A percentile compares a stretch with the other conserved stretches of the same genome.
These are phyloP conservation scores for Drosophila mulleri DNA, from an alignment of 2,888 invertebrate genomes.

Conservation along the genomic window DNA sequence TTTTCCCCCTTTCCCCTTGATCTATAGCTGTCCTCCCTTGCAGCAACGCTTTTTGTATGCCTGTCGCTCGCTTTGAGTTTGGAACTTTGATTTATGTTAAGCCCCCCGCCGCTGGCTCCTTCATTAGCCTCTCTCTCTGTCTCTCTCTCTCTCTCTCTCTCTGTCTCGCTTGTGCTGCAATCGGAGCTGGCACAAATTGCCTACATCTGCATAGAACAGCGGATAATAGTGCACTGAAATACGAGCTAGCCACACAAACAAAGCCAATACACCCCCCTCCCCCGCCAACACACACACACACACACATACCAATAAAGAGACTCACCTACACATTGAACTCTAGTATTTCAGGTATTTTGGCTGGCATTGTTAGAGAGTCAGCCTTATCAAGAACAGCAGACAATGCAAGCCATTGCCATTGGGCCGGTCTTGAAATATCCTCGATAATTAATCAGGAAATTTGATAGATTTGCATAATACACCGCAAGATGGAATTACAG, in stretches of 20 bases:
- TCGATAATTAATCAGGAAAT: constrained; percentile 17
- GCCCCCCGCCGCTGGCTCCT: constrained; percentile 25
- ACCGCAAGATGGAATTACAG: constrained; percentile 2
- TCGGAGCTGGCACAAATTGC: constrained; percentile 55
- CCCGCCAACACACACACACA: no score
- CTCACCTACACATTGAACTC: not conserved
- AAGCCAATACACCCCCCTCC: constrained; percentile 35
- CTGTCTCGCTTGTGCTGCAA: constrained; percentile 8
- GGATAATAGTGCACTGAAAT: constrained; percentile 71
- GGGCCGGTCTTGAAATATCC: constrained; percentile 31
- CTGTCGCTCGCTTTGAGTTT: constrained; percentile 75
- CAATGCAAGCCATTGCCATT: constrained; percentile 4
- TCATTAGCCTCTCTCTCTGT: not conserved
- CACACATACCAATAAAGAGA: not conserved
- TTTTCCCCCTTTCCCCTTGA: not conserved
- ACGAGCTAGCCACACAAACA: constrained; percentile 62
- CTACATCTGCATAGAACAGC: constrained; percentile 73
- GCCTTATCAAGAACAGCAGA: not conserved
- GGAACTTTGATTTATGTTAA: constrained; percentile 75
- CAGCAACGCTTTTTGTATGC: constrained; percentile 54
- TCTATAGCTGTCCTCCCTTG: not conserved
- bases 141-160: not conserved
- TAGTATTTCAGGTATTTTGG: constrained; percentile 47
- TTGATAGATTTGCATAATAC: constrained; percentile 8
- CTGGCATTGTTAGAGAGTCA: constrained; percentile 42